Evolutionary conservation across 2,797 vertebrate species (phyloP).

Genomic region (Echiichthys vipera): DNA sequence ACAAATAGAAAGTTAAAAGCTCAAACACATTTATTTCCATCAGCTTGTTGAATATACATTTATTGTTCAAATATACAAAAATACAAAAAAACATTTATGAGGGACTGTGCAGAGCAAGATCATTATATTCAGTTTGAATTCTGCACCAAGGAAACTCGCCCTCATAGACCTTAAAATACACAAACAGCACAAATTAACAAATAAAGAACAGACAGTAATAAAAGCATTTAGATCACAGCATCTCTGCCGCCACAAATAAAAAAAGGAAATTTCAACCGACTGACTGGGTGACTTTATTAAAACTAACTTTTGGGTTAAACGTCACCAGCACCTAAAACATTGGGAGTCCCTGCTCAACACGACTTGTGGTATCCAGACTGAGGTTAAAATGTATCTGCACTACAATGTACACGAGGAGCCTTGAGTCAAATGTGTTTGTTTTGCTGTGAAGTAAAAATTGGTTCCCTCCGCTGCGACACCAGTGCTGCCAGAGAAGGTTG

Average conservation of each 20-base stretch:
- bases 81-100: conserved; percentile 65
- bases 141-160: conserved; percentile 56
- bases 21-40: conserved; percentile 69
- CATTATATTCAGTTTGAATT: conserved; percentile 32
- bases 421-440: conserved; percentile 28
- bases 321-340: conserved; percentile 65
- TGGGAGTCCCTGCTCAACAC: conserved; percentile 45
- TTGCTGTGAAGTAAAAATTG: conserved; percentile 27
- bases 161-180: conserved; percentile 67
- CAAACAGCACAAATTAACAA: conserved; percentile 55
- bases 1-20: conserved; percentile 65
- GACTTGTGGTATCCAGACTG: conserved; percentile 43
- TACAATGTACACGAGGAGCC: conserved; percentile 56
- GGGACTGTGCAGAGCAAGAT: conserved; percentile 55
- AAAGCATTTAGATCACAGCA: conserved; percentile 61
- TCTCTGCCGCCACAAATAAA: conserved; percentile 62
- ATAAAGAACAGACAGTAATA: conserved; percentile 56
- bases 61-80: conserved; percentile 82
- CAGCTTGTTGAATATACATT: conserved; percentile 73
- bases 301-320: conserved; percentile 49
- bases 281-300: conserved; percentile 38
- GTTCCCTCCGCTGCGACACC: conserved; percentile 27
- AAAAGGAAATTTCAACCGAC: conserved; percentile 41
- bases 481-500: conserved; percentile 29
- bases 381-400: conserved; percentile 75